These are phyloP conservation scores for Zingel zingel DNA, from an alignment of 2,113 vertebrate genomes.

Conservation along the genomic window DNA sequence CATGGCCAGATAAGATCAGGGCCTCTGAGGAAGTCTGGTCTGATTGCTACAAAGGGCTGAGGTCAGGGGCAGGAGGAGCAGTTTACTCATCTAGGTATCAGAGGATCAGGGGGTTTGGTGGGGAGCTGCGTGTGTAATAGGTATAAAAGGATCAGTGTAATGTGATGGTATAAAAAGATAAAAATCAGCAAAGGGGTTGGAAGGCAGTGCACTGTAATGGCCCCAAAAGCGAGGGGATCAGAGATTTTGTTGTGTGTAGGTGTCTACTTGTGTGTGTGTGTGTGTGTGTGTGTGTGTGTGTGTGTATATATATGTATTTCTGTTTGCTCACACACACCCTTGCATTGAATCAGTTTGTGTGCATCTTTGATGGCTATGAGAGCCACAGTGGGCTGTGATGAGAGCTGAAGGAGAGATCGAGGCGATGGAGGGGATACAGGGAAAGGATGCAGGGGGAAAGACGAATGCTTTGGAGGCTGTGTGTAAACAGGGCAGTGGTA, in stretches of 20 bases:
- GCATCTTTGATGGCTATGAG: constrained; percentile 59
- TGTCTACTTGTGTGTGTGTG: constrained; percentile 31
- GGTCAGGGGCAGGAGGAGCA: constrained; percentile 83
- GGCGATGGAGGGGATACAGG: constrained; percentile 50
- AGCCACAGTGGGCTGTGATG: constrained; percentile 53
- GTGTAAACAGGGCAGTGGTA: constrained; percentile 82
- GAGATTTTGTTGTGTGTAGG: constrained; percentile 63
- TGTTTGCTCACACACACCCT: constrained; percentile 14
- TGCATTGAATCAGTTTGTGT: constrained; percentile 43
- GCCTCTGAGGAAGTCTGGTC: constrained; percentile 82
- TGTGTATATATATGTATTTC: constrained; percentile 3
- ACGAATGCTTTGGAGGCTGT: constrained; percentile 75
- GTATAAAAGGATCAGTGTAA: constrained; percentile 85
- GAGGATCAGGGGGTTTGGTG: constrained; percentile 76
- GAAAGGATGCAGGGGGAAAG: constrained; percentile 53
- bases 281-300: constrained; percentile 5
- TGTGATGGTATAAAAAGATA: constrained; percentile 83
- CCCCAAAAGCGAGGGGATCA: constrained; percentile 79
- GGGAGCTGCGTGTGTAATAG: constrained; percentile 77
- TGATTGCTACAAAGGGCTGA: constrained; percentile 84
- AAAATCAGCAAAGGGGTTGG: constrained; percentile 75
- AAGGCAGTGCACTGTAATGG: constrained; percentile 77
- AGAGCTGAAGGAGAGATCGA: constrained; percentile 39
- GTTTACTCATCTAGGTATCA: constrained; percentile 84
- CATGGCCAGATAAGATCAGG: constrained; percentile 83